phyloP scores from a whole-genome alignment of 2,888 invertebrate species.

The Resseliella maxima region DNA sequence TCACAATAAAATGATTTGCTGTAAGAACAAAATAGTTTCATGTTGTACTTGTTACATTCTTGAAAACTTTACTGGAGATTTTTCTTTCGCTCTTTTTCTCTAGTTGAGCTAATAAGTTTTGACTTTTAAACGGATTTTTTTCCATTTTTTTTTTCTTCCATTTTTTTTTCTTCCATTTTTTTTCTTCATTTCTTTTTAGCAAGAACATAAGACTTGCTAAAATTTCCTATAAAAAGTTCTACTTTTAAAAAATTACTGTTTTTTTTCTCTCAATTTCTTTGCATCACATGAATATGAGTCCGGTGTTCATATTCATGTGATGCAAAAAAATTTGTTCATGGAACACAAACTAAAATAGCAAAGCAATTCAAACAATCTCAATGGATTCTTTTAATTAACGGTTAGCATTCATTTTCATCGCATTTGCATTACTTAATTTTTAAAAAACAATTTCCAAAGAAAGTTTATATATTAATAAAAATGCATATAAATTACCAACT shows the following conservation, averaged over 20 bases:
- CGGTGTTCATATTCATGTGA: not conserved
- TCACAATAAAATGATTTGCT: not conserved
- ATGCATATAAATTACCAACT: not conserved
- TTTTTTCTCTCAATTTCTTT: not conserved
- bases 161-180: no score
- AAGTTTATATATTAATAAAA: not conserved
- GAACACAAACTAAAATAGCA: not conserved
- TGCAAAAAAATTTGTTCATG: not conserved
- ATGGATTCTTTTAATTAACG: conserved; percentile 9
- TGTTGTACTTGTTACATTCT: conserved; percentile 4
- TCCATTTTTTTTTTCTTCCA: not conserved
- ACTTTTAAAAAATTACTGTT: not conserved
- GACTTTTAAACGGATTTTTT: not conserved
- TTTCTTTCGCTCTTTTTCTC: not conserved
- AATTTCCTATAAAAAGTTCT: conserved; percentile 5
- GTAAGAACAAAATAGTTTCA: not conserved
- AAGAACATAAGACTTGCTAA: not conserved
- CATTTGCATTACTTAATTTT: not conserved
- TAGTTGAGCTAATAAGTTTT: not conserved
- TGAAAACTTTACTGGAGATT: not conserved
- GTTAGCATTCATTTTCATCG: not conserved
- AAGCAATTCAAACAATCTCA: not conserved
- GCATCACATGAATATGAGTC: no score
- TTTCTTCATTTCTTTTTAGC: no score
- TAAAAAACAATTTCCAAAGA: not conserved